Evolutionary conservation across 2,888 invertebrate genomes (phyloP).

Genomic region (Aleiodes testaceus): DNA sequence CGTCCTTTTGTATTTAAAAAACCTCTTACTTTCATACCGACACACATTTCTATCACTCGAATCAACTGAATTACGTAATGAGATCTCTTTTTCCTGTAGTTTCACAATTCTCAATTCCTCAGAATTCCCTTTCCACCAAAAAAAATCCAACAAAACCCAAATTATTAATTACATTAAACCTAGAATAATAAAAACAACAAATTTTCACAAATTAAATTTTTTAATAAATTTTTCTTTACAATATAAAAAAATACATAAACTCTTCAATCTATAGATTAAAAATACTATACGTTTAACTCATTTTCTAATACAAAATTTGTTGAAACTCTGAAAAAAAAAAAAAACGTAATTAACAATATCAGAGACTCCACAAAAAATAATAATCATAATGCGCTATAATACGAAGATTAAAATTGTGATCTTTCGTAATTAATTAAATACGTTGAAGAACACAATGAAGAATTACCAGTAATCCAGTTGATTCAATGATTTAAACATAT

Average conservation of each 20-base stretch:
- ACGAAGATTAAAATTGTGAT: no score
- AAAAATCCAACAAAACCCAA: no score
- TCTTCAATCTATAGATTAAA: conserved; percentile 48
- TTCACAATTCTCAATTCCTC: conserved; percentile 26
- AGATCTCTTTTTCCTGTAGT: conserved; percentile 42
- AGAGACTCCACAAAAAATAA: not conserved
- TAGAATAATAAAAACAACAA: conserved; percentile 4
- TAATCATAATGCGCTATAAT: no score
- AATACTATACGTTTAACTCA: conserved; percentile 5
- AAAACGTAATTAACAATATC: no score
- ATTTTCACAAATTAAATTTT: conserved; percentile 25
- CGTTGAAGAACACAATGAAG: no score
- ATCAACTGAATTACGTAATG: conserved; percentile 47
- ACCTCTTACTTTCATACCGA: conserved; percentile 68
- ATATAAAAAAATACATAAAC: conserved; percentile 53
- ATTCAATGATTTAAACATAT: no score
- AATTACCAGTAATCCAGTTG: no score
- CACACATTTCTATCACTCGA: conserved; percentile 40
- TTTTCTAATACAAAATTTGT: no score
- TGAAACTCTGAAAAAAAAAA: no score
- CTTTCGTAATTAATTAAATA: no score
- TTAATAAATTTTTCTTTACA: conserved; percentile 42
- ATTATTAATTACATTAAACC: no score
- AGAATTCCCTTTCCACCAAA: no score
- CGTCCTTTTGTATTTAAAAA: conserved; percentile 31